These are phyloP conservation scores for Anguilla marmorata DNA, from an alignment of 2,797 vertebrate species.

Conservation along the genomic window DNA sequence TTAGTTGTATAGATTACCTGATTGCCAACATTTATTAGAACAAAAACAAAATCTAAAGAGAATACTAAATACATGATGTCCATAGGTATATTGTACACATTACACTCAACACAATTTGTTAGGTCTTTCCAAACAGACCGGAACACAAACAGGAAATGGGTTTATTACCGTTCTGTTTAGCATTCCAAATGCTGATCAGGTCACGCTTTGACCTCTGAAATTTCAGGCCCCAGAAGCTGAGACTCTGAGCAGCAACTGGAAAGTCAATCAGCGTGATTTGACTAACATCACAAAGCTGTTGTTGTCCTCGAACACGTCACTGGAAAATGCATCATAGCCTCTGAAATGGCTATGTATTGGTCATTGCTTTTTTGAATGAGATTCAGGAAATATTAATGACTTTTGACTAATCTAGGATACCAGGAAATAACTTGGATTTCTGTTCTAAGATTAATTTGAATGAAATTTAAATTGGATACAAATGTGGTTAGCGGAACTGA, in stretches of 20 bases:
- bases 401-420: background rate
- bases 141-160: background rate
- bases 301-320: background rate
- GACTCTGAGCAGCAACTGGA: background rate
- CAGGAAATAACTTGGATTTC: background rate
- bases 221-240: background rate
- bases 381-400: background rate
- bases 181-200: constrained; percentile 10
- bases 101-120: background rate
- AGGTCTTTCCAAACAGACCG: background rate
- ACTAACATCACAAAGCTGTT: background rate
- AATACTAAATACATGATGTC: background rate
- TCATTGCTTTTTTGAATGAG: background rate
- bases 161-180: background rate
- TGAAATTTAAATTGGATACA: constrained; percentile 1
- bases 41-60: no score
- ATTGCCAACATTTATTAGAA: background rate
- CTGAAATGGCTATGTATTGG: background rate
- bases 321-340: background rate
- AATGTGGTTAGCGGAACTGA: background rate
- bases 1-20: background rate
- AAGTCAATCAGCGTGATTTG: constrained; percentile 6
- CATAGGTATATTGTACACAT: background rate
- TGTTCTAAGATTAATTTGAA: background rate
- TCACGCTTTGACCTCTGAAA: background rate